Evolutionary conservation across 2,888 invertebrate genomes (phyloP).

Genomic region (Eumerus sabulonum): DNA sequence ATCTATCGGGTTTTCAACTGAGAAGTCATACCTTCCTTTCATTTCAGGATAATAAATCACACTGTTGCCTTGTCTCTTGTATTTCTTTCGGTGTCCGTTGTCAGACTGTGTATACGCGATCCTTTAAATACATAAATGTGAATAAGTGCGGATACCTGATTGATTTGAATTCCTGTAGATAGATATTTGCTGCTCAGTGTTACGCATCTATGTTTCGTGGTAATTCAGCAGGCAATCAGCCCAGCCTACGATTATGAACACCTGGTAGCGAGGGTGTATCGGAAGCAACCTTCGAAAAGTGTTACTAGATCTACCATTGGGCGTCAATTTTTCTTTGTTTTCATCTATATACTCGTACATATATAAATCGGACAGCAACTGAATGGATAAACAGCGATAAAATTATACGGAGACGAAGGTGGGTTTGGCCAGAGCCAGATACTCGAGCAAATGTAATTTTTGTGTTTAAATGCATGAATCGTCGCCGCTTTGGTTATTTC

Average conservation of each 20-base stretch:
- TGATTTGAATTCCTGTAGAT: conserved; percentile 37
- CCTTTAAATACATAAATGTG: conserved; percentile 49
- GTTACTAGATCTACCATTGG: conserved; percentile 44
- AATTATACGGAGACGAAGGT: conserved; percentile 67
- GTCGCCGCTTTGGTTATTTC: conserved; percentile 62
- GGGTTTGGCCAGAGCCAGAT: conserved; percentile 60
- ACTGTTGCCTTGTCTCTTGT: conserved; percentile 17
- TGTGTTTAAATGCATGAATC: conserved; percentile 67
- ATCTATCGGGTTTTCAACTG: conserved; percentile 30
- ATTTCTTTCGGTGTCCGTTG: conserved; percentile 9
- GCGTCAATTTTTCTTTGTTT: conserved; percentile 48
- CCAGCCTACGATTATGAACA: conserved; percentile 30
- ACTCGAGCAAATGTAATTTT: conserved; percentile 54
- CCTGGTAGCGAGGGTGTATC: conserved; percentile 56
- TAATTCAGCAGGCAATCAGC: no score
- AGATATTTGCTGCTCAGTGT: conserved; percentile 4
- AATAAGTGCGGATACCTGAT: conserved; percentile 48
- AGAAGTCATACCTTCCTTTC: conserved; percentile 36
- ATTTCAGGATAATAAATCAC: conserved; percentile 60
- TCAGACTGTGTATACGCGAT: conserved; percentile 12
- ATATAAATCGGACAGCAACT: conserved; percentile 64
- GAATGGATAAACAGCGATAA: conserved; percentile 69
- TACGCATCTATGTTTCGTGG: conserved; percentile 15
- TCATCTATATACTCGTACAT: conserved; percentile 17
- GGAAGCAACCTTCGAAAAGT: conserved; percentile 39